phyloP scores from a whole-genome alignment of 2,888 invertebrate species.

The Deroplatys truncata region DNA sequence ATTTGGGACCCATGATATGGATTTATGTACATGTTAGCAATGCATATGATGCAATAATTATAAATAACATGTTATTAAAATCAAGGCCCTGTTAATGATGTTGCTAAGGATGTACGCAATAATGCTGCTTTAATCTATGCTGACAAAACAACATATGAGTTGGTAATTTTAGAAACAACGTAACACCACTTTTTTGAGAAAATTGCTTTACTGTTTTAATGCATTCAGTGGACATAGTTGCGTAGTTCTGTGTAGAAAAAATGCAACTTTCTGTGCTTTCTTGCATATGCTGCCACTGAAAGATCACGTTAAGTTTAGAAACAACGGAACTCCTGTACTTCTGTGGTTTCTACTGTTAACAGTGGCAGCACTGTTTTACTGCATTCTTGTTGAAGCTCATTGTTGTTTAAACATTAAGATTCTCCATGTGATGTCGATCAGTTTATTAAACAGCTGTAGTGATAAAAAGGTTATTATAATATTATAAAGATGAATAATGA shows the following conservation, averaged over 20 bases:
- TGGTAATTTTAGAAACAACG: background rate
- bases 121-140: too few relatives aligned
- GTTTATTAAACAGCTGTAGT: background rate
- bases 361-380: background rate
- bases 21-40: too few relatives aligned
- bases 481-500: too few relatives aligned
- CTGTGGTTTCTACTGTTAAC: background rate
- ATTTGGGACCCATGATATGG: too few relatives aligned
- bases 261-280: background rate
- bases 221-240: background rate
- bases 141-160: too few relatives aligned
- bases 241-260: background rate
- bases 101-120: too few relatives aligned
- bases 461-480: too few relatives aligned
- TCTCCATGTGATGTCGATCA: background rate
- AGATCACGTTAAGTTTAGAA: too few relatives aligned
- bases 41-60: too few relatives aligned
- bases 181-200: background rate
- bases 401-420: background rate
- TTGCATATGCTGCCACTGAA: too few relatives aligned
- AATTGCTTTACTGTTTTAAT: background rate
- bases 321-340: background rate
- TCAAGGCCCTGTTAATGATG: too few relatives aligned
- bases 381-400: background rate
- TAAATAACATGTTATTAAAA: too few relatives aligned